Base-by-base conservation (phyloP, 2,797 vertebrate genomes). In the Anguilla anguilla region DNA sequence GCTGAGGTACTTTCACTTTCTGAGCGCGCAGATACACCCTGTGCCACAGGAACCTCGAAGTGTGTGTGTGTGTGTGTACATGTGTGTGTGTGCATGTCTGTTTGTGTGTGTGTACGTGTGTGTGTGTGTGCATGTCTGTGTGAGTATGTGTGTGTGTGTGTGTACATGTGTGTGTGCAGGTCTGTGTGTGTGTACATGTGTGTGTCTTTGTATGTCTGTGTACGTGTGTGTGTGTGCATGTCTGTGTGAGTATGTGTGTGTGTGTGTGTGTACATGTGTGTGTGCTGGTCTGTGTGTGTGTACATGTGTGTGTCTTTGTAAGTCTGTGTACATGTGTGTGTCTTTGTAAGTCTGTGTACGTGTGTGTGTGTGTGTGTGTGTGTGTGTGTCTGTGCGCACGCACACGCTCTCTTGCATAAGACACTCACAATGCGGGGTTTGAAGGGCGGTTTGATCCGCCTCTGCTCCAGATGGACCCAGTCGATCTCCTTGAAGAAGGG, bases 401-500 rank as follows among this genome's bases (percentile, higher is more conserved):
- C 59, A 69, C 43, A 17, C 10, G 11, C n/a, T 6, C n/a, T 22
- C n/a, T 51, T 19, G 10, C 4, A 2, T 46, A 10, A 25, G 46
- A 4, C 90, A 97, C 98, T 98, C 95, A 99, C 98, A 93, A 99
- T 99, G 92, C 98, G 97, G 49, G 98, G 98, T 93, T 98, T 99
- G 93, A 99, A 99, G 22, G 98, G 98, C 0, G 98, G 98, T 88
- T 98, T 97, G 95, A 98, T 96, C 95, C 97, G 98, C 94, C 96
- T 97, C 95, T 98, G 97, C 91, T 99, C 98, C 94, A 99, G 96
- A 93, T 98, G 96, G 74, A 94, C 96, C 98, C 98, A 99, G 95
- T 99, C 98, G 22, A 99, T 98, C 92, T 99, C 98, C 94, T 97
- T 98, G 95, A 99, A 99, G 95, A 99, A 99, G 0, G 97, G 95